Conservation (phyloP, 1,140 invertebrate genomes). For the Octopus sinensis region DNA sequence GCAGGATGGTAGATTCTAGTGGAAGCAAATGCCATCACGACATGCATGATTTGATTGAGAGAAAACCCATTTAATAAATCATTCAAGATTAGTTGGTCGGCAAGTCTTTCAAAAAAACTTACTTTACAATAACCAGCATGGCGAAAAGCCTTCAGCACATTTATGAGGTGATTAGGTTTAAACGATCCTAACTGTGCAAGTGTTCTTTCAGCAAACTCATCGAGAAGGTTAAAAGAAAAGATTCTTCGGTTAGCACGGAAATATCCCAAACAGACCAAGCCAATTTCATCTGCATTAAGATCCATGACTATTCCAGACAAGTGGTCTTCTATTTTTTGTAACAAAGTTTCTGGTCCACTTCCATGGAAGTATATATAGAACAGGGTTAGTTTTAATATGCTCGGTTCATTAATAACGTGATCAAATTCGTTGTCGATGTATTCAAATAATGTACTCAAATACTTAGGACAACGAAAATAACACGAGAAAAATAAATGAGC, state of each 20-base stretch:
- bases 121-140: constrained; percentile 9
- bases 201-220: constrained; percentile 3
- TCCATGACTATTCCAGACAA: not conserved
- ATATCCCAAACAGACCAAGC: constrained; percentile 11
- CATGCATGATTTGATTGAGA: constrained; percentile 14
- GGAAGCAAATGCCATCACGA: constrained; percentile 11
- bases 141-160: constrained; percentile 8
- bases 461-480: not conserved
- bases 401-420: not conserved
- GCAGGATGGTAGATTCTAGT: not conserved
- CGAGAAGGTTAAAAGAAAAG: not conserved
- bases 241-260: constrained; percentile 15
- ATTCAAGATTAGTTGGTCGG: not conserved
- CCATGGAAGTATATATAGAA: constrained; percentile 18
- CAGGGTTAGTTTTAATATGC: not conserved
- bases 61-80: not conserved
- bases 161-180: not conserved
- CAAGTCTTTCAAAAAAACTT: constrained; percentile 12
- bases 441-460: not conserved
- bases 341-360: not conserved
- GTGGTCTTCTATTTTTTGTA: constrained; percentile 10
- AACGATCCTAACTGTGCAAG: not conserved
- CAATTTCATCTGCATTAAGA: not conserved
- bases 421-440: not conserved
- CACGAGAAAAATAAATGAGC: not conserved